Base-by-base conservation (phyloP, 2,888 invertebrate genomes). In the Lathronympha strigana region DNA sequence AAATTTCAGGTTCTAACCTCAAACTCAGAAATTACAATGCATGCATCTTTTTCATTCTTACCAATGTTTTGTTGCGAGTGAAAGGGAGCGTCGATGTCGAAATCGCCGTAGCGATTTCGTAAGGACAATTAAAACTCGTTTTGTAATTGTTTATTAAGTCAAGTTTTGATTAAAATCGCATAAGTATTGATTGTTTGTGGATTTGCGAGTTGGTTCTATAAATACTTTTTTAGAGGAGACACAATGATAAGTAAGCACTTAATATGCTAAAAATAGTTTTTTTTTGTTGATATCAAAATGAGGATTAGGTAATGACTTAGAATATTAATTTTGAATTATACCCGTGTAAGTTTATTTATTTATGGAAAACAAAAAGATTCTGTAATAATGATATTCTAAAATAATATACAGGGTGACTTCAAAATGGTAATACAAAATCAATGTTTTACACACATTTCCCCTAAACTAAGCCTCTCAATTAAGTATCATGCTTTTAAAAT, bases 1-100 rank as follows among this genome's bases (percentile, higher is more conserved):
- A 81, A 85, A 89, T 88, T 90, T 90, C 90, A 90, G 90, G 87
- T 89, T 86, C 83, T 88, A 86, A 80, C 88, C 86, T 90, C 83
- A 84, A 72, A 82, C 81, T 77, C 78, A 80, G 83, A 81, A 83
- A 85, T 84, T 82, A 82, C 83, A 83, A 78, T 82, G 83, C 82
- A 80, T 78, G 75, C 80, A 82, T 87, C 86, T 80, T 81, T 71
- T 78, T 86, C 81, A 79, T 73, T 66, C 84, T 71, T 72, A 71
- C 73, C 71, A 72, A 73, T 73, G 68, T 71, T 71, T 70, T 72
- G 74, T 74, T 75, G 70, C 63, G 82, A 66, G 73, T 67, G 80
- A 88, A 73, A 70, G 83, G 75, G 71, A 73, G 68, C 73, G 74
- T 67, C 78, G 76, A n/a, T 88, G 84, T 80, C 77, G 84, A 81